Base-by-base conservation (phyloP, 2,888 invertebrate species). In the Epirrhoe tristata region DNA sequence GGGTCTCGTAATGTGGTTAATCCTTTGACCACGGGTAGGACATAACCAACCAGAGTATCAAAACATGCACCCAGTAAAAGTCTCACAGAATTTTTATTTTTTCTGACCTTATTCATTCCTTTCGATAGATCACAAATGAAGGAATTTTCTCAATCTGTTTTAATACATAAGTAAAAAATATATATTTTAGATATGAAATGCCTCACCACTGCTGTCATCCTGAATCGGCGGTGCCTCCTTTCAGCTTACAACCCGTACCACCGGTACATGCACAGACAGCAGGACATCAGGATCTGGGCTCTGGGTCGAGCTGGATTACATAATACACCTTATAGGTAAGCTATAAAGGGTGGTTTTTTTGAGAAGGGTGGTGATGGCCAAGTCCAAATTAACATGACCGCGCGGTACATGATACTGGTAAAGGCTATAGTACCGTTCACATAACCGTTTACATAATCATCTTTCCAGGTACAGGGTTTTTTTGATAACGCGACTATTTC, bases 241-340 rank as follows among this genome's bases (percentile, higher is more conserved):
- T 79, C 88, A 0, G 58, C 84, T 0, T 84, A 83, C 2, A 89
- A 88, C 61, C 78, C 56, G 14, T 54, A 84, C 8, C 86, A 84
- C 5, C 83, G 81, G 0, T 78, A 76, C 51, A 69, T 78, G 62
- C 36, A 77, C 17, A 71, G 86, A 34, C 80, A 80, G 55, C 66
- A 50, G 5, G 84, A 85, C 2, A 4, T 88, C 0, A 75, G 87
- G 12, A 70, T 88, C n/a, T 88, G 88, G 88, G 78, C 81, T 0
- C 63, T 87, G 0, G 88, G 88, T 0, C 72, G 82, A 67, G 14
- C 17, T 0, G 87, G 88, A 0, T 0, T 0, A 0, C 60, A 79
- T 46, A 71, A 61, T 8, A 83, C 84, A 0, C 88, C 87, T 0
- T 86, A 75, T 54, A 78, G 87, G 58, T 73, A 53, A 43, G 48